These are phyloP conservation scores for Heliothis subflexa DNA, from an alignment of 1,140 invertebrate species.

Conservation along the genomic window DNA sequence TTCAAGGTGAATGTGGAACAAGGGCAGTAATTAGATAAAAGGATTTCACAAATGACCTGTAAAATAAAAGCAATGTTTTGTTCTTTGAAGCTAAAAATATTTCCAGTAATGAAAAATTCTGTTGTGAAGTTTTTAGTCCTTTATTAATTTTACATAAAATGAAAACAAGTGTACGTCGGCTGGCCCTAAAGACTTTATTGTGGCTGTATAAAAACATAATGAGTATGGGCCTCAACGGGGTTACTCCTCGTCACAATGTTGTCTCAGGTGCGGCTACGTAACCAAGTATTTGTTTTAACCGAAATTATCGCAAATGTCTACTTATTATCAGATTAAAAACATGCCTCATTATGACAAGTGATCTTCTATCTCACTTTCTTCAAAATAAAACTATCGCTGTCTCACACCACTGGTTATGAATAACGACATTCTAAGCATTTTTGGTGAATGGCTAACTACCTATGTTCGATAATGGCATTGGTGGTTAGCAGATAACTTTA, in stretches of 20 bases:
- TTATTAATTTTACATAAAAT: neutral
- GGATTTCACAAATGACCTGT: no score
- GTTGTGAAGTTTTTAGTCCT: no score
- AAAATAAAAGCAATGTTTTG: no score
- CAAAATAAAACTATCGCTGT: constrained; percentile 24
- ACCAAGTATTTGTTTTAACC: constrained; percentile 62
- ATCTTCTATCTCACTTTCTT: constrained; percentile 19
- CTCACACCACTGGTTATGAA: constrained; percentile 4
- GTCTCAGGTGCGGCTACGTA: constrained; percentile 63
- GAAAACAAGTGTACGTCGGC: constrained; percentile 1
- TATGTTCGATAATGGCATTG: constrained; percentile 18
- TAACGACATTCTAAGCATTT: constrained; percentile 42
- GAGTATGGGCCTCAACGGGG: constrained; percentile 65
- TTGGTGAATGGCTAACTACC: constrained; percentile 32
- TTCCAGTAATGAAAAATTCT: no score
- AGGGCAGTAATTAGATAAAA: constrained; percentile 20
- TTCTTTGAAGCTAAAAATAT: neutral
- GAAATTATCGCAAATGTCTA: constrained; percentile 60
- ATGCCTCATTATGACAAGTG: constrained; percentile 53
- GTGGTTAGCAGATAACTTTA: constrained; percentile 32
- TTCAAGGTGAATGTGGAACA: constrained; percentile 23
- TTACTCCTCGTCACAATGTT: constrained; percentile 63
- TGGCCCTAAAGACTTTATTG: constrained; percentile 35
- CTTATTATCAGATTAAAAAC: constrained; percentile 64
- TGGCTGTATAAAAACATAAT: constrained; percentile 43